Evolutionary conservation across 2,113 vertebrate genomes (phyloP).

Genomic region (Psilopsiagon aurifrons): DNA sequence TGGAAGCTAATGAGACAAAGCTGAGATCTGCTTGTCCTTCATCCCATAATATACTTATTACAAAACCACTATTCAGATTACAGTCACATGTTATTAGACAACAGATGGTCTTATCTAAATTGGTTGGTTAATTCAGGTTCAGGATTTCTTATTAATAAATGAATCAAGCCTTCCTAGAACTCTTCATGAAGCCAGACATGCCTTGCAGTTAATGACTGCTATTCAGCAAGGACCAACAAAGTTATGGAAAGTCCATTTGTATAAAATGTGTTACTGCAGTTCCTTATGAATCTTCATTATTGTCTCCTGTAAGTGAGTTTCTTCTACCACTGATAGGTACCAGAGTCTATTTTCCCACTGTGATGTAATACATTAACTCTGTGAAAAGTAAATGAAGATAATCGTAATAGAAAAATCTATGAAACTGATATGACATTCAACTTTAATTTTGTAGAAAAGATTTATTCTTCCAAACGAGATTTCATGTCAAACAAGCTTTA

Average conservation of each 20-base stretch:
- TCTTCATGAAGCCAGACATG: background rate
- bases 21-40: constrained; percentile 50
- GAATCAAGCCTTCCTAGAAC: constrained; percentile 26
- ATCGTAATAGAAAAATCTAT: background rate
- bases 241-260: background rate
- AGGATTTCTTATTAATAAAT: constrained; percentile 42
- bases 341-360: background rate
- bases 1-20: constrained; percentile 26
- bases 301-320: background rate
- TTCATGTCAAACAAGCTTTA: background rate
- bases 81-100: constrained; percentile 55
- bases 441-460: background rate
- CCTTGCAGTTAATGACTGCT: background rate
- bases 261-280: background rate
- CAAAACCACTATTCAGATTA: constrained; percentile 35
- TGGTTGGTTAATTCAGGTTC: constrained; percentile 55
- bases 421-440: background rate
- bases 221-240: background rate
- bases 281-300: background rate
- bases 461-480: background rate
- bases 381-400: background rate
- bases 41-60: constrained; percentile 38
- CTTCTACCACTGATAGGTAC: background rate
- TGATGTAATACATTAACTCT: background rate
- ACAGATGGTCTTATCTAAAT: constrained; percentile 60